Evolutionary conservation across 2,113 vertebrate genomes (phyloP).

Genomic region (Riparia riparia): DNA sequence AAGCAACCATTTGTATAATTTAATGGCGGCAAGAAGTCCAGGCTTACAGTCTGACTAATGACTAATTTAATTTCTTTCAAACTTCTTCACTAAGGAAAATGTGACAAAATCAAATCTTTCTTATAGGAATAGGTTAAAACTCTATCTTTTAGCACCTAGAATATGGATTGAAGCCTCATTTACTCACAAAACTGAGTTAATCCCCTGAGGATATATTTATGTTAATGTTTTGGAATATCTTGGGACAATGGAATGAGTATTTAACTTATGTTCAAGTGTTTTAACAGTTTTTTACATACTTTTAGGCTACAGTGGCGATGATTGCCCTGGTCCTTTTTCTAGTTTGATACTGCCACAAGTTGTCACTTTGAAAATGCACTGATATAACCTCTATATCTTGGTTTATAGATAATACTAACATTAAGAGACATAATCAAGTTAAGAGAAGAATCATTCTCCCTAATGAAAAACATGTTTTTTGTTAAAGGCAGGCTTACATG

Average conservation of each 20-base stretch:
- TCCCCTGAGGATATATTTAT: background rate
- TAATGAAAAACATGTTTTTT: background rate
- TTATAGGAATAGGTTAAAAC: background rate
- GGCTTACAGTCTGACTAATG: background rate
- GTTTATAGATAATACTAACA: background rate
- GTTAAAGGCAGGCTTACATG: background rate
- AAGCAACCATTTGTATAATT: background rate
- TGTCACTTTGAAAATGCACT: background rate
- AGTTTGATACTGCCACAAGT: background rate
- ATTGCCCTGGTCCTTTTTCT: background rate
- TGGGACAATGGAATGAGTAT: background rate
- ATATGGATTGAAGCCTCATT: background rate
- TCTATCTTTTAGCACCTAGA: background rate
- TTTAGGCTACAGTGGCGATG: background rate
- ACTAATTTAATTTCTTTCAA: background rate
- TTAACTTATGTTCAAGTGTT: background rate
- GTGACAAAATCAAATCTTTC: background rate
- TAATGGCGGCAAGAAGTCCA: background rate
- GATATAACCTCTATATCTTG: background rate
- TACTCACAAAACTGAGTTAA: background rate
- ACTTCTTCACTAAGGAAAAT: background rate
- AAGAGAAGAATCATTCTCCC: background rate
- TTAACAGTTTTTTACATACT: background rate
- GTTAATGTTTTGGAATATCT: background rate
- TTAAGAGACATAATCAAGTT: background rate